These are phyloP conservation scores for Phalloptychus januarius DNA, from an alignment of 2,797 vertebrate species.

Conservation along the genomic window DNA sequence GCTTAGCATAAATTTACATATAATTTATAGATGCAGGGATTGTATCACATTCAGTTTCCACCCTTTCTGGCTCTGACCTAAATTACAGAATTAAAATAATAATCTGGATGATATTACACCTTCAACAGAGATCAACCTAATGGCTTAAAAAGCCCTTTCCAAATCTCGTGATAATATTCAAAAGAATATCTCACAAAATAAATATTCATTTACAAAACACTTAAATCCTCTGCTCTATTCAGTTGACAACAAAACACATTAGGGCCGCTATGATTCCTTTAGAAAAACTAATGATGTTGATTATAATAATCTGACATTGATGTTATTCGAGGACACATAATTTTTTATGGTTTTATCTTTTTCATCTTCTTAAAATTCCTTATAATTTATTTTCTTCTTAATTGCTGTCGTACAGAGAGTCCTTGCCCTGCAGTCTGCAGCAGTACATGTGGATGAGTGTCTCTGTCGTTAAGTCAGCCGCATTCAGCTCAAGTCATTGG, in stretches of 20 bases:
- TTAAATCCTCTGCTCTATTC: background rate
- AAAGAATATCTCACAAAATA: background rate
- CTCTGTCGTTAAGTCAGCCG: background rate
- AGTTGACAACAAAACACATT: background rate
- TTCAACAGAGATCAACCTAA: background rate
- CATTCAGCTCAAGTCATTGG: background rate
- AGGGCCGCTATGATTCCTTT: background rate
- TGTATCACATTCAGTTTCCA: background rate
- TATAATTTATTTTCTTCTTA: background rate
- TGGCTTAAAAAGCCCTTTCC: background rate
- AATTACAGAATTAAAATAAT: background rate
- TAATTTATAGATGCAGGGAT: background rate
- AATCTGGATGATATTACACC: background rate
- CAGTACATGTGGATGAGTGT: background rate
- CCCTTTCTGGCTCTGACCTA: background rate
- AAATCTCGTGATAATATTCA: background rate
- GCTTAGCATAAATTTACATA: background rate
- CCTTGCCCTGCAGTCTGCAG: background rate
- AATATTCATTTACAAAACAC: background rate
- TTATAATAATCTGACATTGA: background rate
- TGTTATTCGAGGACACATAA: background rate
- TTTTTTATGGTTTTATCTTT: background rate
- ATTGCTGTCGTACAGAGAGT: background rate
- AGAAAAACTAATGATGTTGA: background rate
- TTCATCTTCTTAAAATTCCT: background rate